Evolutionary conservation across 2,113 vertebrate genomes (phyloP), one percentile per base, ranked within the genome.

Genomic region (Peromyscus polionotus): DNA sequence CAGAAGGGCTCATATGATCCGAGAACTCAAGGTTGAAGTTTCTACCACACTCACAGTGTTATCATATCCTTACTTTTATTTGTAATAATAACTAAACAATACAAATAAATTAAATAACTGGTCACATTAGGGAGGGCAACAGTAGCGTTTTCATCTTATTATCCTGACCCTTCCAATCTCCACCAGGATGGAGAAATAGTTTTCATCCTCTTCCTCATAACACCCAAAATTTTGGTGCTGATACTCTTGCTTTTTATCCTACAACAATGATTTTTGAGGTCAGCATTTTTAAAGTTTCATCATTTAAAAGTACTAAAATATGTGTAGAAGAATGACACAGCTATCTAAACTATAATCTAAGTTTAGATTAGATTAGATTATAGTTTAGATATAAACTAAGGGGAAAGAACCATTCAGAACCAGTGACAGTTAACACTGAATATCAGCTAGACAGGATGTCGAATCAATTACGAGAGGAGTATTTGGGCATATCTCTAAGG

Each of bases 11-110:
- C 54, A n/a, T 59, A 75, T 51, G 31, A 84, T 76, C 42, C 51
- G 26, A 92, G 68, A 96, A 80, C n/a, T 70, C 57, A 95, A 92
- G 36, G 31, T 45, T 16, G 31, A 89, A 77, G 26, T 95, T 96
- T 93, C 57, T 67, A 22, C 65, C 59, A 94, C 72, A 7, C 5
- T 85, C 85, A 59, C 45, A 79, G 9, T 33, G 22, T 65, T 89
- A 57, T 59, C 67, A 59, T 87, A 65, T 3, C n/a, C 1, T 61
- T 10, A 42, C 31, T 88, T 92, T 87, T 68, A 68, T 93, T 91
- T 73, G 54, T 90, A 76, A 77, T 70, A 63, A 63, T 75, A 88
- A 90, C 16, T 45, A 24, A 92, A 87, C 16, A 83, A 85, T 3
- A 54, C 2, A 5, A 76, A 76, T 28, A 63, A 84, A 63, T 8